Base-by-base conservation (phyloP, 2,113 vertebrate species). In the Phodopus roborovskii region DNA sequence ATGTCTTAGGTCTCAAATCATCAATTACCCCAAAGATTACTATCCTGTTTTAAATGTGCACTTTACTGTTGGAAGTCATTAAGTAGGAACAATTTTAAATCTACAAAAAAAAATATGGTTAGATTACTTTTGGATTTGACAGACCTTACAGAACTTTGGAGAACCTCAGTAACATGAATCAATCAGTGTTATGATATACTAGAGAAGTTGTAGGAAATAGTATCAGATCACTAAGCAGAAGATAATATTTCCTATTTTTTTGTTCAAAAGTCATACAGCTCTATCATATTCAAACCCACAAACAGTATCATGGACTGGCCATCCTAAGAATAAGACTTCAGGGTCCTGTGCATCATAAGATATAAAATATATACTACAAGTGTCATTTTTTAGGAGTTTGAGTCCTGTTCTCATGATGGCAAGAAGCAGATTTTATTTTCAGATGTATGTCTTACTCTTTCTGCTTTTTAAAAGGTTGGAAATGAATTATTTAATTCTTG, bases 341-440 rank as follows among this genome's bases (percentile, higher is more conserved):
- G 30, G n/a, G 16, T 13, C 13, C 45, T 90, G 36, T 6, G 75
- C 56, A 75, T 85, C 64, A 79, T 15, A 83, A 64, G 45, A 2
- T 42, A 33, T 85, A 36, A 28, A 60, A 39, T 73, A 73, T 73
- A 73, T 39, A 39, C 19, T 28, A 50, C 70, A 22, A 7, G 1
- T 79, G 30, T 86, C 62, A 60, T 45, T 90, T 83, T 71, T 30
- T 88, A 74, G 42, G 50, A 90, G 10, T 87, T 83, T 50, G 17
- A 66, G 62, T 64, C 42, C 96, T 79, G 83, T 96, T 94, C 15
- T 53, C 78, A 58, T 73, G 36, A 94, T 39, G 45, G 26, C 30
- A 92, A 20, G 33, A 87, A 92, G 33, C 36, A 70, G 42, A 88
- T 87, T 77, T 95, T 75, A 84, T 91, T 96, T 96, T 86, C 53